Conservation (phyloP, 1,140 invertebrate species). For the Prorops nasuta region DNA sequence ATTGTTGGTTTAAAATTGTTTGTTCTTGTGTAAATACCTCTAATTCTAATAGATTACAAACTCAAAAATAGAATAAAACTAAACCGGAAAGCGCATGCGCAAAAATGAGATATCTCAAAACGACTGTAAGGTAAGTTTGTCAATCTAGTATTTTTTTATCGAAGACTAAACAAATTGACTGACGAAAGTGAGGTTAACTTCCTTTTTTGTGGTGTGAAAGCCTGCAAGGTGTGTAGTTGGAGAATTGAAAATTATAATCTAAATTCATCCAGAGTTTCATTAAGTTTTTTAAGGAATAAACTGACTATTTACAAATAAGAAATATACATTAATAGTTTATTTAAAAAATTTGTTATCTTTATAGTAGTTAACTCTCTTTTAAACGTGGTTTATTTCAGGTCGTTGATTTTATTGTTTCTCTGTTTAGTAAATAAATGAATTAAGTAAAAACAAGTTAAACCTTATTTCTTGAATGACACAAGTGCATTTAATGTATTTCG, state of each 20-base stretch:
- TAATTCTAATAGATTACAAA: too few relatives aligned
- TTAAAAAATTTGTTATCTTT: background rate
- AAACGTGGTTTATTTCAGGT: too few relatives aligned
- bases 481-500: too few relatives aligned
- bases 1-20: too few relatives aligned
- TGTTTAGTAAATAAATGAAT: background rate
- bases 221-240: conserved; percentile 16
- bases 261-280: conserved; percentile 14
- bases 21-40: too few relatives aligned
- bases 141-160: conserved; percentile 6
- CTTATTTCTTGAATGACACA: too few relatives aligned
- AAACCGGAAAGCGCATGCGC: too few relatives aligned
- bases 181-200: conserved; percentile 17
- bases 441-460: background rate
- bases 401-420: background rate
- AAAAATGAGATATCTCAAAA: too few relatives aligned
- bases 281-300: background rate
- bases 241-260: conserved; percentile 13
- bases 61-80: too few relatives aligned
- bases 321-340: too few relatives aligned
- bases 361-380: background rate
- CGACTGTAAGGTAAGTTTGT: too few relatives aligned
- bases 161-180: background rate
- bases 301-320: background rate
- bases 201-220: conserved; percentile 19